Base-by-base conservation (phyloP, 92 coral and sea anemone species). In the Bergia puertoricense region DNA sequence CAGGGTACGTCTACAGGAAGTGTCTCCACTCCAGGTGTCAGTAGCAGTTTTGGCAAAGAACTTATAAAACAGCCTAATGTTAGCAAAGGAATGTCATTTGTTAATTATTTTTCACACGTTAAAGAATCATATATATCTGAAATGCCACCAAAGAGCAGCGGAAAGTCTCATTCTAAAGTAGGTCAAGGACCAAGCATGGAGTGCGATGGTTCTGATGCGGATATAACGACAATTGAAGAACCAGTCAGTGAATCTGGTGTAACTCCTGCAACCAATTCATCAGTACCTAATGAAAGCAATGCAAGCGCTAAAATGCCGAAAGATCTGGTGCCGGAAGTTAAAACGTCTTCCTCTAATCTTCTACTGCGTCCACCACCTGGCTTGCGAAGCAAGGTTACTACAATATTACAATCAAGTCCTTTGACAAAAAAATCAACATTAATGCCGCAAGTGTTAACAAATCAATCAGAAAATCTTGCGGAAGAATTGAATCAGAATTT, bases 61-160 rank as follows among this genome's bases (percentile, higher is more conserved):
- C 44, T 36, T 23, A 15, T 13, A 50, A n/a, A 51, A 54, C 39
- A 11, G 7, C 37, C 56, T 6, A 7, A 5, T 3, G 15, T 23
- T 51, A 79, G 73, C 44, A 37, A 80, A 39, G 71, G 6, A 57
- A 46, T 15, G 14, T 80, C 82, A 20, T 23, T 45, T 80, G 71
- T 80, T 15, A 80, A 51, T 57, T 79, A 15, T 50, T 79, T 79
- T 9, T 37, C 85, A 30, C 45, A 57, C 18, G 18, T 38, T 56
- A 80, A 56, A 16, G 85, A 80, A 57, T 57, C 23, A 10, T 80
- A 80, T 80, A 18, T 30, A 37, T 16, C 85, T 11, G 85, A 36
- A 8, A 0, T 37, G 51, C 69, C 65, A 79, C 80, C 80, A 43
- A 76, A 6, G 22, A 18, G 51, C 23, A 76, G 30, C 37, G n/a